Percentiles rank a stretch among this genome's conserved stretches.
These are phyloP conservation scores for Camponotus fellah DNA, from an alignment of 2,888 invertebrate genomes.

Conservation along the genomic window DNA sequence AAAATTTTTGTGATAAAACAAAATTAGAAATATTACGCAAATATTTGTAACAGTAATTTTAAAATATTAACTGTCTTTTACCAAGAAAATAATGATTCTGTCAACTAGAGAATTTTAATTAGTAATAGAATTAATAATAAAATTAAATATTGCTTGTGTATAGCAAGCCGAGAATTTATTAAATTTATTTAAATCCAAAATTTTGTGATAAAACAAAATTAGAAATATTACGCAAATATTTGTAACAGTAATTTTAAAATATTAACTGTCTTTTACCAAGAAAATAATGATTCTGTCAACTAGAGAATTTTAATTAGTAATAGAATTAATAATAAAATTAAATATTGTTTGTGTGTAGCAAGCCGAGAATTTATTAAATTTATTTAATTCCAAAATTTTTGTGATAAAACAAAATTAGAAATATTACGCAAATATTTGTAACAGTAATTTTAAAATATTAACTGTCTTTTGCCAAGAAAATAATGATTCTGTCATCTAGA, in stretches of 20 bases:
- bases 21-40: not conserved
- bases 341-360: not conserved
- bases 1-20: not conserved
- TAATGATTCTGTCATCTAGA: not conserved
- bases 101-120: not conserved
- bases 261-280: too few species aligned
- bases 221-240: not conserved
- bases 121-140: not conserved
- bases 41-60: not conserved
- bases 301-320: not conserved
- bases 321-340: constrained; percentile 2
- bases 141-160: not conserved
- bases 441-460: not conserved
- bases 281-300: not conserved
- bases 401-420: not conserved
- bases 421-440: not conserved
- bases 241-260: not conserved
- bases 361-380: not conserved
- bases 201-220: not conserved
- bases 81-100: not conserved
- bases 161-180: not conserved
- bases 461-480: too few species aligned
- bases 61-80: not conserved
- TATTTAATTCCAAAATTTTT: not conserved
- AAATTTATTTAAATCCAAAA: not conserved